A percentile compares a stretch with the other conserved stretches of the same genome.
Conservation (phyloP, 53 echinoderm and acorn worm species). For the Henricia sp. region DNA sequence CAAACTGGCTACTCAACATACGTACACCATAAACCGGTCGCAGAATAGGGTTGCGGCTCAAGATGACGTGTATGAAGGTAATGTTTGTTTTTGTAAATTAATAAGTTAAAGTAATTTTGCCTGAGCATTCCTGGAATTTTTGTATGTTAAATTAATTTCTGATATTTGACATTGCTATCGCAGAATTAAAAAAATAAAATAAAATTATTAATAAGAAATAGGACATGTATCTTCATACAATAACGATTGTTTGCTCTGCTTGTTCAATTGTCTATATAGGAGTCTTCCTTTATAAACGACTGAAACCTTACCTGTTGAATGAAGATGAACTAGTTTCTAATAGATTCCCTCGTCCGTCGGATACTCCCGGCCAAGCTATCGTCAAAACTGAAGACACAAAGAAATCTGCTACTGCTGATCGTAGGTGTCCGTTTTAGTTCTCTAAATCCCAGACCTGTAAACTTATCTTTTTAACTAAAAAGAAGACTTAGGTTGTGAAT, state of each 20-base stretch:
- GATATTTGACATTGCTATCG: no score
- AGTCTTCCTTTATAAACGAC: conserved; percentile 65
- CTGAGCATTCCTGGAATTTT: no score
- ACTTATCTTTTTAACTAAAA: no score
- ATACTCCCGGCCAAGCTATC: conserved; percentile 70
- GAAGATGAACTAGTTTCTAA: conserved; percentile 74
- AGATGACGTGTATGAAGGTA: conserved; percentile 69
- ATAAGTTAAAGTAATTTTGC: neutral
- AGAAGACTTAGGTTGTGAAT: no score
- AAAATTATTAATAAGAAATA: no score
- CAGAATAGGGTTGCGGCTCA: conserved; percentile 1
- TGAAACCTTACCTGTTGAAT: conserved; percentile 71
- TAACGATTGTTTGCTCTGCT: no score
- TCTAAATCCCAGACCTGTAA: no score
- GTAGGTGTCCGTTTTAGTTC: conserved; percentile 64
- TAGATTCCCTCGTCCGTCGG: conserved; percentile 81
- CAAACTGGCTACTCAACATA: conserved; percentile 79
- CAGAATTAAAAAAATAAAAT: no score
- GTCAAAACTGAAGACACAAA: conserved; percentile 71
- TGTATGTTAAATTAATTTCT: no score
- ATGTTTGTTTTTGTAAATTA: neutral
- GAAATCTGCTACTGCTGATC: conserved; percentile 57
- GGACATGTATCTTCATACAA: no score
- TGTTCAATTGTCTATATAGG: conserved; percentile 45
- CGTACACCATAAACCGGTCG: conserved; percentile 72